Evolutionary conservation across 2,113 vertebrate genomes (phyloP).

Genomic region (Synchiropus splendidus): DNA sequence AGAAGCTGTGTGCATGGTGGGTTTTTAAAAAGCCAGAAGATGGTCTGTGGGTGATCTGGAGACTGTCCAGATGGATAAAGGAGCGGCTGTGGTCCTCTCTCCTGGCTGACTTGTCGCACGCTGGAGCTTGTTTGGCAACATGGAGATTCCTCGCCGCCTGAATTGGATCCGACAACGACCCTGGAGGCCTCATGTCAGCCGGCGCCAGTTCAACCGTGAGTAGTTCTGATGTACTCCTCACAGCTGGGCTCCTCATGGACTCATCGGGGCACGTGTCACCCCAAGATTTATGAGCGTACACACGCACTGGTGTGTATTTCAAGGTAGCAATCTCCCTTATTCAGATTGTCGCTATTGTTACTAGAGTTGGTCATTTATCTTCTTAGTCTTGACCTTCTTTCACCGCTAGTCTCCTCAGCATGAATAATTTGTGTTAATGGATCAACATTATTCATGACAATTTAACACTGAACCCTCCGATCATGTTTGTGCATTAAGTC

Average conservation of each 20-base stretch:
- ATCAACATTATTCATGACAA: too few species aligned
- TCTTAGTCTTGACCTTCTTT: too few species aligned
- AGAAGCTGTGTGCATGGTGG: not conserved
- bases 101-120: conserved; percentile 29
- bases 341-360: too few species aligned
- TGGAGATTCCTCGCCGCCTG: conserved; percentile 78
- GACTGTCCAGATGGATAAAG: conserved; percentile 13
- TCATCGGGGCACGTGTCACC: not conserved
- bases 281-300: too few species aligned
- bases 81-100: conserved; percentile 13
- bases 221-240: conserved; percentile 15
- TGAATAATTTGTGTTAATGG: too few species aligned
- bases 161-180: conserved; percentile 75
- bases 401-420: too few species aligned
- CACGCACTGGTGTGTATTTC: not conserved
- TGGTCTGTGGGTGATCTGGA: too few species aligned
- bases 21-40: too few species aligned
- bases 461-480: too few species aligned
- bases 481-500: too few species aligned
- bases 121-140: too few species aligned
- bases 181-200: conserved; percentile 68
- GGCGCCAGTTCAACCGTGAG: conserved; percentile 79
- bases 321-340: not conserved
- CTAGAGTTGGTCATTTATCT: too few species aligned
- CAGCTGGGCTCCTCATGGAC: not conserved